Evolutionary conservation across 2,113 vertebrate species (phyloP), one percentile per base, ranked within the genome.

Genomic region (Hiodon alosoides): DNA sequence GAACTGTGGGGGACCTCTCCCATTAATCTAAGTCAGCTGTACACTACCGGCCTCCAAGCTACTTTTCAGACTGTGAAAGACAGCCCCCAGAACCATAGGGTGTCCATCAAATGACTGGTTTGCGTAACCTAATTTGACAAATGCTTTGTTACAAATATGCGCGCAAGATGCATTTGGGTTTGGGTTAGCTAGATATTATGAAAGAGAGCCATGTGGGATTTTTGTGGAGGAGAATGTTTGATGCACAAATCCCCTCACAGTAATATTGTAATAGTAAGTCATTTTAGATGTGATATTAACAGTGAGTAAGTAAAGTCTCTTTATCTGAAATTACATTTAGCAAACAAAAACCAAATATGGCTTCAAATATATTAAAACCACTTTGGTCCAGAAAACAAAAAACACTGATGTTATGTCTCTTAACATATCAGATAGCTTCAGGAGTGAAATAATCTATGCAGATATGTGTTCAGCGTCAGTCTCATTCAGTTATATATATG

Each of bases 21-120:
- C 78, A 76, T 74, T 86, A 86, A 86, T 85, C 60, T 11, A 52
- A 79, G 78, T 86, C 86, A 88, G 84, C 88, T 84, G 82, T 80
- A 72, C 61, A 74, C 62, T 17, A 72, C 67, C 59, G 72, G 74
- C 78, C 55, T 17, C 31, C 5, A 48, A 66, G 17, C 62, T 67
- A 66, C 57, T 57, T 77, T 69, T 69, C 57, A 67, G 76, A 66
- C 72, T 52, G 16, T 59, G 11, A 73, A 77, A 77, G 69, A 72
- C 11, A 48, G 69, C n/a, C 58, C 54, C 47, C 60, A 2, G 54
- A 77, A 71, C 13, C 67, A 71, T 50, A 70, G 67, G 55, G 66
- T n/a, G 61, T 66, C 17, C 58, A 11, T 71, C 51, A 76, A 55
- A 57, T 64, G 67, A 72, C 14, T 69, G 70, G 68, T 66, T 75